These are phyloP conservation scores for Chrysemys picta DNA, from an alignment of 2,113 vertebrate genomes.

Conservation along the genomic window DNA sequence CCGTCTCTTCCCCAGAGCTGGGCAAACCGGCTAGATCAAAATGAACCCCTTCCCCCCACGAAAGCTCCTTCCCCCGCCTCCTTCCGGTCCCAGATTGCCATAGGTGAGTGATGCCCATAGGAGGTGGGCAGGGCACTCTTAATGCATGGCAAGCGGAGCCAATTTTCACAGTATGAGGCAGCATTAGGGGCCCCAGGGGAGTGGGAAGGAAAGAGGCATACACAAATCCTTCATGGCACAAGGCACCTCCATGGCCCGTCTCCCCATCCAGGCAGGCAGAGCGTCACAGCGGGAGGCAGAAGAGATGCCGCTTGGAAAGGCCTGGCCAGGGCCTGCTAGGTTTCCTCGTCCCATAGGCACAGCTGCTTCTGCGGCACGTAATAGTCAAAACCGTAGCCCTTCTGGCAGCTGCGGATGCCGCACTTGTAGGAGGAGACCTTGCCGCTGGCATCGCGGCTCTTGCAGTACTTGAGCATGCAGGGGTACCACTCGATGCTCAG, in stretches of 20 bases:
- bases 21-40: neutral
- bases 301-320: neutral
- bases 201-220: conserved; percentile 33
- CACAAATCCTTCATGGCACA: conserved; percentile 9
- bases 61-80: neutral
- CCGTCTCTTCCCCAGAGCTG: conserved; percentile 1
- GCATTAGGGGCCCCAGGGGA: neutral
- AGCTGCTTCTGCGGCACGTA: conserved; percentile 92
- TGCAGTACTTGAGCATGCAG: conserved; percentile 96
- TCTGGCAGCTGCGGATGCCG: conserved; percentile 98
- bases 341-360: conserved; percentile 95
- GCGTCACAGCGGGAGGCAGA: neutral
- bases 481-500: conserved; percentile 97
- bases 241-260: neutral
- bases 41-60: neutral
- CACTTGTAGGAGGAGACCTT: conserved; percentile 92
- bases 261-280: neutral
- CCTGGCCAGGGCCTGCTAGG: conserved; percentile 69
- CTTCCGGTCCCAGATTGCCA: neutral
- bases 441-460: conserved; percentile 83
- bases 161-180: neutral
- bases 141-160: neutral
- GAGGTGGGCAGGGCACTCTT: conserved; percentile 1
- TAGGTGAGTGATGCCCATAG: neutral
- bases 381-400: conserved; percentile 91